Evolutionary conservation across 2,797 vertebrate genomes (phyloP), one percentile per base, ranked within the genome.

Genomic region (Sebastes oblongus): DNA sequence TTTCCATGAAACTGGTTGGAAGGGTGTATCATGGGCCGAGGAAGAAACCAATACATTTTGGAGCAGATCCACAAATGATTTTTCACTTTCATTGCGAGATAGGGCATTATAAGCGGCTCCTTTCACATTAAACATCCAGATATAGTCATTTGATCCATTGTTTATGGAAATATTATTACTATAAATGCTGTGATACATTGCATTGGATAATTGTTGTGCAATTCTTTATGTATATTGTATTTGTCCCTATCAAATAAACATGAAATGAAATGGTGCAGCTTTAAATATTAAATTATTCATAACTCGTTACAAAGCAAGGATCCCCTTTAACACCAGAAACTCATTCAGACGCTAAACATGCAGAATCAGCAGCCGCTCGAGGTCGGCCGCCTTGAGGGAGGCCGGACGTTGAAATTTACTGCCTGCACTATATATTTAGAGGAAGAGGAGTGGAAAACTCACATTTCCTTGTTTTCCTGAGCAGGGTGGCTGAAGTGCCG

Each of bases 401-500:
- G 78, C 42, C 27, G 59, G 67, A 36, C 62, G 8, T 75, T 68
- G 56, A 86, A 54, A 88, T 88, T 34, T 85, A 88, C 80, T 83
- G 77, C 84, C 78, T 59, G 32, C 24, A 4, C 62, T 85, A 83
- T 90, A 86, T 90, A 86, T 91, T 88, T 90, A 85, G 87, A 88
- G 39, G 25, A 65, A 86, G 78, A 80, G 20, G 65, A 73, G 58
- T 81, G 71, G 84, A 77, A 89, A 87, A 85, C 76, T 61, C 78
- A 77, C 78, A 84, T 90, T 90, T 88, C 87, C 86, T 87, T 89
- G 83, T 92, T 90, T 89, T 85, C 34, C 71, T 76, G 72, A 78
- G 36, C 62, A 46, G 81, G 67, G 69, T 73, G 82, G 73, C 77
- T 59, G 75, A 24, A 56, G 42, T 67, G 59, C 70, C 6, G 24